Evolutionary conservation across 1,140 invertebrate genomes (phyloP).

Genomic region (Drosophila elegans): DNA sequence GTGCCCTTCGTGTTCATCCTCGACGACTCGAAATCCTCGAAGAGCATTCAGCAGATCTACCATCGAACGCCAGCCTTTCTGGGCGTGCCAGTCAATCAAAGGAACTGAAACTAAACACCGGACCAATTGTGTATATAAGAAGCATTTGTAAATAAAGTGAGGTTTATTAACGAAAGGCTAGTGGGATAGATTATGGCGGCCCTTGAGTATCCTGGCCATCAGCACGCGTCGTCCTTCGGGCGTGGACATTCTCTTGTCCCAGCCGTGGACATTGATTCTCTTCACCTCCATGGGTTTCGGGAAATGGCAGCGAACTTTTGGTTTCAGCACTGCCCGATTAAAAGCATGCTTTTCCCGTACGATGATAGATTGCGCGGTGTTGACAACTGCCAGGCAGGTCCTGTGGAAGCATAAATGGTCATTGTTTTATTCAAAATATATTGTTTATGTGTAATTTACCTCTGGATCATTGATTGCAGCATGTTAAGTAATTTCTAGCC

Average conservation of each 20-base stretch:
- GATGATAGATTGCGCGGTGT: slow-evolving; percentile 56
- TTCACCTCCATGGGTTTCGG: slow-evolving; percentile 90
- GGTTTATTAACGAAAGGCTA: slow-evolving; percentile 81
- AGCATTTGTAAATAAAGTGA: slow-evolving; percentile 30
- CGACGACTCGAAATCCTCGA: slow-evolving; percentile 64
- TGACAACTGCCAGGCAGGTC: slow-evolving; percentile 44
- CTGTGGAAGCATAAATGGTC: slow-evolving; percentile 10
- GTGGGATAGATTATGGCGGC: slow-evolving; percentile 89
- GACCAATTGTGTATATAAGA: neutral
- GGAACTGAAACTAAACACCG: neutral
- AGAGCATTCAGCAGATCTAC: slow-evolving; percentile 76
- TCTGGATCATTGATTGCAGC: slow-evolving; percentile 65
- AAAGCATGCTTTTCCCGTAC: slow-evolving; percentile 75
- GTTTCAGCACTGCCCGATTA: slow-evolving; percentile 71
- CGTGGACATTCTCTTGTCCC: slow-evolving; percentile 89
- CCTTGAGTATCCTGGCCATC: slow-evolving; percentile 91
- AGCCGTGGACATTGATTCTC: slow-evolving; percentile 90
- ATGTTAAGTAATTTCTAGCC: slow-evolving; percentile 63
- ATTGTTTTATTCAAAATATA: slow-evolving; percentile 11
- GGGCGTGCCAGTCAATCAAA: slow-evolving; percentile 23
- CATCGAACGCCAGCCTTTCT: slow-evolving; percentile 53
- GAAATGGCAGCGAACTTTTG: slow-evolving; percentile 88
- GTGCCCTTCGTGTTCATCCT: slow-evolving; percentile 73
- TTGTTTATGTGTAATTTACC: slow-evolving; percentile 31
- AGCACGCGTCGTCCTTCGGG: slow-evolving; percentile 88